A percentile compares a stretch with the other conserved stretches of the same genome.
phyloP scores from a whole-genome alignment of 2,888 invertebrate species.

The Lamellibrachia satsuma region DNA sequence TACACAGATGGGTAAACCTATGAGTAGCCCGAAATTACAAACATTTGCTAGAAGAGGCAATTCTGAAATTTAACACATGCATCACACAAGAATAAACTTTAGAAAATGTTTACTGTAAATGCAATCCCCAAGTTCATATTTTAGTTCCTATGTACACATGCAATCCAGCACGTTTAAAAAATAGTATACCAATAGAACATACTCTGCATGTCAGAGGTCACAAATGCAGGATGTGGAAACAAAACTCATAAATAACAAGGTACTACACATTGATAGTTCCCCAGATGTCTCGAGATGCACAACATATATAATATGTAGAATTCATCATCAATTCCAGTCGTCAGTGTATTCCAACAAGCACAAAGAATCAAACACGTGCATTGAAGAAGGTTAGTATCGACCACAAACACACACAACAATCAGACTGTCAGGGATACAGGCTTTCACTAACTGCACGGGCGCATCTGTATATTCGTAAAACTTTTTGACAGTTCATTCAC shows the following conservation, averaged over 20 bases:
- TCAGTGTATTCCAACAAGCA: neutral
- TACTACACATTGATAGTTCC: neutral
- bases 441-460: neutral
- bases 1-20: neutral
- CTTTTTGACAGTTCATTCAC: neutral
- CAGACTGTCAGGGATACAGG: neutral
- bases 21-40: constrained; percentile 14
- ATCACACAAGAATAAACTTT: constrained; percentile 14
- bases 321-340: neutral
- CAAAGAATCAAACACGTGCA: constrained; percentile 17
- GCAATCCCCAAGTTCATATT: constrained; percentile 21
- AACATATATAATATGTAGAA: constrained; percentile 24
- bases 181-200: neutral
- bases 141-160: constrained; percentile 24
- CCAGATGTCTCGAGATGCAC: neutral
- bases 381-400: constrained; percentile 21
- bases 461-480: neutral
- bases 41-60: constrained; percentile 18
- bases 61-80: neutral
- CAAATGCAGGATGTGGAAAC: neutral
- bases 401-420: neutral
- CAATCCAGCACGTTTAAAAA: neutral
- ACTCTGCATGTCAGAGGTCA: neutral
- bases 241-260: neutral
- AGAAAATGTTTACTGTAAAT: constrained; percentile 23